Evolutionary conservation across 2,797 vertebrate genomes (phyloP).

Genomic region (Microhierax caerulescens): DNA sequence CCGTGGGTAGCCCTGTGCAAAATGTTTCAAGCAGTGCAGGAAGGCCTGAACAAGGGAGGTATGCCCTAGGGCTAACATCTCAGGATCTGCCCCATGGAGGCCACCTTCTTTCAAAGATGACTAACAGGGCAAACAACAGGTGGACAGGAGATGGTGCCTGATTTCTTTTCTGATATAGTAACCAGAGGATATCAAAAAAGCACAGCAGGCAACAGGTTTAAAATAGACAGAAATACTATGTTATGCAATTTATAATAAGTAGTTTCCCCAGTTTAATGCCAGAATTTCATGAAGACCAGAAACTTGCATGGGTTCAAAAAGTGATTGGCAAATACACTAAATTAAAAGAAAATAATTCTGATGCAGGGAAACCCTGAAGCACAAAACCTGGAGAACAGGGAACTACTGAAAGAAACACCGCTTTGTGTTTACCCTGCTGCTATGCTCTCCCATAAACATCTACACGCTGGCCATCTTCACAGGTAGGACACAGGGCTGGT

Average conservation of each 20-base stretch:
- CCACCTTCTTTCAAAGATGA: background rate
- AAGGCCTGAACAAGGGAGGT: background rate
- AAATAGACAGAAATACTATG: background rate
- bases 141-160: background rate
- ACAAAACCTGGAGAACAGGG: background rate
- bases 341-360: background rate
- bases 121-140: background rate
- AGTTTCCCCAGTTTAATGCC: background rate
- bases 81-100: background rate
- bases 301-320: background rate
- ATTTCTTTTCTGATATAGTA: background rate
- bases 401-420: background rate
- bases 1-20: background rate
- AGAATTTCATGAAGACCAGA: background rate
- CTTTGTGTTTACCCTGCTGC: background rate
- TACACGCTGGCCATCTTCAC: rapidly evolving
- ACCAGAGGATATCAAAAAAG: background rate
- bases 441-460: rapidly evolving
- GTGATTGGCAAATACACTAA: background rate
- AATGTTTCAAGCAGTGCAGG: background rate
- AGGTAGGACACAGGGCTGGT: background rate
- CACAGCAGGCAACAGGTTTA: background rate
- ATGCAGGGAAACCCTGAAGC: background rate
- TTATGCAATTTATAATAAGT: background rate
- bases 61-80: background rate